phyloP scores from a whole-genome alignment of 2,113 vertebrate species.

The Nanorana parkeri region DNA sequence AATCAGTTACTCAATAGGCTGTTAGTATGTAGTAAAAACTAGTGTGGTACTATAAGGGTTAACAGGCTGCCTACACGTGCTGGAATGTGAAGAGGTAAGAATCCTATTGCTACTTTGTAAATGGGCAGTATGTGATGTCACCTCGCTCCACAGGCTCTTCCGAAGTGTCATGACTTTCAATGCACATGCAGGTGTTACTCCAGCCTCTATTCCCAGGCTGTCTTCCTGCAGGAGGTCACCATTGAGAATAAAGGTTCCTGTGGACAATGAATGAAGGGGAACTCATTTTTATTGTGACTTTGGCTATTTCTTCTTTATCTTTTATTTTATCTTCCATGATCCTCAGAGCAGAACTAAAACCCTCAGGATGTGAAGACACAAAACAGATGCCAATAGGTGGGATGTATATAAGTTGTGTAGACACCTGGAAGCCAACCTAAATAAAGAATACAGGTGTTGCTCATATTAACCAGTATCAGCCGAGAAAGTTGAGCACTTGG shows the following conservation, averaged over 20 bases:
- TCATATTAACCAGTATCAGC: too few relatives aligned
- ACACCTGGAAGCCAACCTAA: too few relatives aligned
- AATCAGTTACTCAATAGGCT: too few relatives aligned
- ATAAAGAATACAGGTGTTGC: too few relatives aligned
- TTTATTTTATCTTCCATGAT: conserved; percentile 74
- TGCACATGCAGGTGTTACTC: conserved; percentile 83
- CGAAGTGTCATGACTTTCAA: conserved; percentile 82
- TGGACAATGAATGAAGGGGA: conserved; percentile 84
- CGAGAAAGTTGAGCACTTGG: too few relatives aligned
- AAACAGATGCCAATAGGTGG: conserved; percentile 6
- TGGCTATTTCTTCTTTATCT: conserved; percentile 70
- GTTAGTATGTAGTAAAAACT: neutral
- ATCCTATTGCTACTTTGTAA: conserved; percentile 78
- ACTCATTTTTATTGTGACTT: conserved; percentile 82
- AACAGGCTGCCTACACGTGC: conserved; percentile 74
- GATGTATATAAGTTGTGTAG: neutral
- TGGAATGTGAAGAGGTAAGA: conserved; percentile 90
- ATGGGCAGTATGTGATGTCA: conserved; percentile 74
- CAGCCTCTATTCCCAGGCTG: conserved; percentile 73
- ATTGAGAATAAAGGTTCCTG: conserved; percentile 82
- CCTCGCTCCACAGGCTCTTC: conserved; percentile 72
- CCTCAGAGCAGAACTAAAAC: conserved; percentile 85
- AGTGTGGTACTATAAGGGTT: neutral
- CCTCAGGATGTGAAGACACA: conserved; percentile 75
- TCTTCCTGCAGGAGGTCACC: conserved; percentile 77